Percentiles rank a stretch among this genome's conserved stretches.
These are phyloP conservation scores for Seira ritae DNA, from an alignment of 2,888 invertebrate genomes.

Conservation along the genomic window DNA sequence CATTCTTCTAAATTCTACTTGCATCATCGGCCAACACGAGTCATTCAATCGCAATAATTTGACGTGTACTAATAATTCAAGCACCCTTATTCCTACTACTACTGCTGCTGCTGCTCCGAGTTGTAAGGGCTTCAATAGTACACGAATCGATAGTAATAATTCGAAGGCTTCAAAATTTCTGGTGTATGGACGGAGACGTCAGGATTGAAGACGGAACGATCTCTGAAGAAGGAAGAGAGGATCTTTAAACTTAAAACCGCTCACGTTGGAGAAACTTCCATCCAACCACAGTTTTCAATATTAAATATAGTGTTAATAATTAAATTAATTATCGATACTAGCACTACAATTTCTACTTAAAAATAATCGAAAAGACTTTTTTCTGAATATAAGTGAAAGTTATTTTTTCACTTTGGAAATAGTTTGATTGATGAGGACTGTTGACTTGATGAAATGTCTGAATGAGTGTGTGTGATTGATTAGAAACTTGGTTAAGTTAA, in stretches of 20 bases:
- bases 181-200: constrained; percentile 41
- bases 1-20: background rate
- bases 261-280: constrained; percentile 5
- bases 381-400: background rate
- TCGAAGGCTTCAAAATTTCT: background rate
- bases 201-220: constrained; percentile 11
- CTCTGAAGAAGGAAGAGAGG: too few relatives aligned
- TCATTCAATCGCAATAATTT: constrained; percentile 23
- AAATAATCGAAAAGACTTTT: too few relatives aligned
- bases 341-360: too few relatives aligned
- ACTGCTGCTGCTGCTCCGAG: too few relatives aligned
- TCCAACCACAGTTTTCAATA: background rate
- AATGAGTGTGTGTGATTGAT: constrained; percentile 2
- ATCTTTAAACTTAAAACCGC: too few relatives aligned
- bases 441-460: background rate
- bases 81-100: background rate
- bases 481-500: background rate
- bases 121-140: background rate
- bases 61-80: constrained; percentile 20
- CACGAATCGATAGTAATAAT: constrained; percentile 7
- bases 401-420: background rate
- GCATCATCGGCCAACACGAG: constrained; percentile 2
- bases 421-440: background rate
- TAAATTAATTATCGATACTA: too few relatives aligned
- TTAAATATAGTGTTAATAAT: too few relatives aligned